Evolutionary conservation across 35 echinoderm and acorn worm genomes (phyloP), one percentile per base, ranked within the genome.

Genomic region (Chiridota heheva): DNA sequence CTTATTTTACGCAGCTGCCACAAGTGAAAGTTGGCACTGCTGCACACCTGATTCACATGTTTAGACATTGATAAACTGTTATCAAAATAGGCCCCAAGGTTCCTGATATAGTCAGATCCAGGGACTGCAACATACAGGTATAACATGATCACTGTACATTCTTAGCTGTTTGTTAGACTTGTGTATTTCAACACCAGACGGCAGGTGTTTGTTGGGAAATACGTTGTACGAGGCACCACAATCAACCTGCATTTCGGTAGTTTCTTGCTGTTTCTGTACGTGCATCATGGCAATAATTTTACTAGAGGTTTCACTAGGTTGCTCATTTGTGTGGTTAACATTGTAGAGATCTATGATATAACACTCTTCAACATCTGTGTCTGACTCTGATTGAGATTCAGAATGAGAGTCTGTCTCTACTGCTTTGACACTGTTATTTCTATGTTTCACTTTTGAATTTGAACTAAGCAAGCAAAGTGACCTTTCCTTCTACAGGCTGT

Each of bases 151-250:
- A 42, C 53, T 85, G 25, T 71, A 85, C 82, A 85, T 85, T 24
- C 45, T 30, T 33, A 85, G 49, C 28, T 44, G 58, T 44, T 61
- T 58, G 20, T 29, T 79, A 28, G 45, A 61, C 15, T 48, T 73
- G 5, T 31, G 40, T 26, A 60, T 20, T 35, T 32, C 49, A 36
- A 29, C 35, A 38, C 59, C 65, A 32, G n/a, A 16, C 59, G 51
- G 82, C 24, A 85, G 20, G 49, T 58, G 59, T 35, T 58, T 45
- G 36, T 39, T 33, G 27, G 67, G 69, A 12, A 85, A 42, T 36
- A 71, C 69, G 53, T 85, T 85, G 34, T 51, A 70, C 17, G 49
- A 70, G 22, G 82, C 82, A 73, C 82, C 82, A 60, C 40, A 58
- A 30, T 86, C 83, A 15, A 86, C 70, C 44, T 86, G 83, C 56